phyloP scores from a whole-genome alignment of 2,888 invertebrate species.

The Chrysotoxum bicinctum region DNA sequence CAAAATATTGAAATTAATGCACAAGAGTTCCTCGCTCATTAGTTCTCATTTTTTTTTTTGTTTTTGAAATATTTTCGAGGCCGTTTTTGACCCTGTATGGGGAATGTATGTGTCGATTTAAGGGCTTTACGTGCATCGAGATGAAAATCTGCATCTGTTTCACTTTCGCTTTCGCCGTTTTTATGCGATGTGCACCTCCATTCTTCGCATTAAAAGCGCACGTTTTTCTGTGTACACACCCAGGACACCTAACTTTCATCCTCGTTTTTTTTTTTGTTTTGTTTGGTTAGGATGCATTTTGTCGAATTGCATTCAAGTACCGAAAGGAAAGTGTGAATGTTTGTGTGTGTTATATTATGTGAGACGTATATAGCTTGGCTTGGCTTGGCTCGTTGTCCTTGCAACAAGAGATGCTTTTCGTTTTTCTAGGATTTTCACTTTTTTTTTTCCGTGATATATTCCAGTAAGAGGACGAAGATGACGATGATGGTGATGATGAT shows the following conservation, averaged over 20 bases:
- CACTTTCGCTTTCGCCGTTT: slow-evolving; percentile 60
- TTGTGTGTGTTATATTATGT: slow-evolving; percentile 16
- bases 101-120: background rate
- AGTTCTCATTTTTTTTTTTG: background rate
- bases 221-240: slow-evolving; percentile 6
- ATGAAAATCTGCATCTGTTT: slow-evolving; percentile 39
- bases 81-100: slow-evolving; percentile 31
- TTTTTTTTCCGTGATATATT: slow-evolving; percentile 16
- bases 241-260: slow-evolving; percentile 4
- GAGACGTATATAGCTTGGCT: slow-evolving; percentile 1
- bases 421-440: slow-evolving; percentile 12
- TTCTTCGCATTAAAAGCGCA: slow-evolving; percentile 20
- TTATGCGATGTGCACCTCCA: background rate
- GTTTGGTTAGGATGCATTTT: slow-evolving; percentile 57
- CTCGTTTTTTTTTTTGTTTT: background rate
- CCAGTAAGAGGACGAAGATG: slow-evolving; percentile 40
- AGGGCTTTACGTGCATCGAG: slow-evolving; percentile 35
- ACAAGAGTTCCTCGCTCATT: slow-evolving; percentile 52
- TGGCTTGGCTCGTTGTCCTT: slow-evolving; percentile 64
- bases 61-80: slow-evolving; percentile 18
- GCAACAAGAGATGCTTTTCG: slow-evolving; percentile 60
- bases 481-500: background rate
- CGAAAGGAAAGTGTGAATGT: slow-evolving; percentile 49
- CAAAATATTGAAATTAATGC: slow-evolving; percentile 57
- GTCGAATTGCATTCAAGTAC: slow-evolving; percentile 67